These are phyloP conservation scores for Tachina grossa DNA, from an alignment of 2,888 invertebrate genomes.

Conservation along the genomic window DNA sequence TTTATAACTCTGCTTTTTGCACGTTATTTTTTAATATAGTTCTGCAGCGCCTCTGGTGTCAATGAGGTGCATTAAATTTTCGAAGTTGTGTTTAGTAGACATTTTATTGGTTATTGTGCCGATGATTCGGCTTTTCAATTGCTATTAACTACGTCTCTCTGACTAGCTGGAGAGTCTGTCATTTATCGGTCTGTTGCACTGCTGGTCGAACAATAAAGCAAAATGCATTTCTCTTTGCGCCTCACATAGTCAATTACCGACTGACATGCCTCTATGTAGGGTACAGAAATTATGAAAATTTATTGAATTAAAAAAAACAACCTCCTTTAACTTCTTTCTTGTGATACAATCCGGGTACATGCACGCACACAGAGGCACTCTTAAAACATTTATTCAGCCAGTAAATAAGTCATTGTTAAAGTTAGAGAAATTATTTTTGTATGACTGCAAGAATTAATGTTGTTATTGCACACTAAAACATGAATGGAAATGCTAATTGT, in stretches of 20 bases:
- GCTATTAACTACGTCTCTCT: no score
- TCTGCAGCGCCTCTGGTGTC: no score
- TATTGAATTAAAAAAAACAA: slow-evolving; percentile 15
- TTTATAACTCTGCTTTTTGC: no score
- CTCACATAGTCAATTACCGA: background rate
- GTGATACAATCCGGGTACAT: slow-evolving; percentile 23
- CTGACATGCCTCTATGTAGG: background rate
- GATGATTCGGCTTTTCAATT: no score
- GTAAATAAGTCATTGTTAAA: slow-evolving; percentile 32
- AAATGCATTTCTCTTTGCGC: no score
- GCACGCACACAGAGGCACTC: background rate
- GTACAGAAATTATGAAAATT: slow-evolving; percentile 6
- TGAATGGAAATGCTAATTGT: slow-evolving; percentile 49
- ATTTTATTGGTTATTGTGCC: no score
- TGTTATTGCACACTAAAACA: background rate
- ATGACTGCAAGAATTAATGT: background rate
- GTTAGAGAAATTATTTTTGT: slow-evolving; percentile 14
- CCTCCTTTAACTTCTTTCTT: slow-evolving; percentile 15
- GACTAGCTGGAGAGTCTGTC: no score
- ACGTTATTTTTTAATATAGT: no score
- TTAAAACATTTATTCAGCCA: background rate
- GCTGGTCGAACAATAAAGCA: no score
- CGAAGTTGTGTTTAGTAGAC: no score
- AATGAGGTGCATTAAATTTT: no score
- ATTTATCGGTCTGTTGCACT: no score